Conservation (phyloP, 2,113 vertebrate genomes). For the Cheilinus undulatus region DNA sequence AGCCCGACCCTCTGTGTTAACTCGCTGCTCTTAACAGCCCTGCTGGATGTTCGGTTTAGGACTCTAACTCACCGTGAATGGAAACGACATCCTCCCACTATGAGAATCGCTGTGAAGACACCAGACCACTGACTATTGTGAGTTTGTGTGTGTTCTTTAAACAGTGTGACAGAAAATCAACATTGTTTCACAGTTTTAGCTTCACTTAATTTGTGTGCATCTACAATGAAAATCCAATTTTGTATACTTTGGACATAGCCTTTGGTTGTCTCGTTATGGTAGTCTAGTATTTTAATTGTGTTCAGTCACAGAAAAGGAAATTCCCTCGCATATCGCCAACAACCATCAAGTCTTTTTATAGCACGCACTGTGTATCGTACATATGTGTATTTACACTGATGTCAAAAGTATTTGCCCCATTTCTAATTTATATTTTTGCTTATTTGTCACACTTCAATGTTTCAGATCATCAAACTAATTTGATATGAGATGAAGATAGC, state of each 20-base stretch:
- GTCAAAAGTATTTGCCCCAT: too few species aligned
- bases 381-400: too few species aligned
- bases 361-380: too few species aligned
- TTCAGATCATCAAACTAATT: too few species aligned
- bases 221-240: slow-evolving; percentile 9
- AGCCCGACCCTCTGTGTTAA: not conserved
- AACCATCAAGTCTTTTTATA: too few species aligned
- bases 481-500: too few species aligned
- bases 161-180: not conserved
- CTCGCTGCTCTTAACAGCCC: not conserved
- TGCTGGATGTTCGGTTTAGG: not conserved
- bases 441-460: too few species aligned
- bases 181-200: not conserved
- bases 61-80: not conserved
- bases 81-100: not conserved
- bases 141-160: not conserved
- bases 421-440: too few species aligned
- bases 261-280: not conserved
- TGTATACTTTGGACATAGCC: not conserved
- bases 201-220: not conserved
- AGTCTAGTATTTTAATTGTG: slow-evolving; percentile 2
- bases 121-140: not conserved
- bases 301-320: slow-evolving; percentile 9
- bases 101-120: not conserved
- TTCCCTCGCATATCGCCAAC: not conserved